phyloP scores from a whole-genome alignment of 2,888 invertebrate species.

The Cryptosula pallasiana region DNA sequence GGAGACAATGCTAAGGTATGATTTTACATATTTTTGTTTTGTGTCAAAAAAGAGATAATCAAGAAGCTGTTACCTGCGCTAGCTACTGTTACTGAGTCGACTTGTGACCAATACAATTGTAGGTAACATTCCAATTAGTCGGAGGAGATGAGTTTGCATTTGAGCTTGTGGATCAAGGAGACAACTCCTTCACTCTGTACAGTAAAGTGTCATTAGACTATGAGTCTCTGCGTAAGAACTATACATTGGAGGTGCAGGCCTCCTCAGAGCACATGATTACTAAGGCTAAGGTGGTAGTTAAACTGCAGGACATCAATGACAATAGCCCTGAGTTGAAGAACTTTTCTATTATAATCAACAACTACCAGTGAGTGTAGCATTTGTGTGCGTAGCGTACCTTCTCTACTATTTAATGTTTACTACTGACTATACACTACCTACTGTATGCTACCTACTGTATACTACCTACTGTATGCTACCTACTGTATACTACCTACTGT shows the following conservation, averaged over 20 bases:
- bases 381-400: too few relatives aligned
- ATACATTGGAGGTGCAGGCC: constrained; percentile 80
- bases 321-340: constrained; percentile 87
- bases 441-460: too few relatives aligned
- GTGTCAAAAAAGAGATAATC: too few relatives aligned
- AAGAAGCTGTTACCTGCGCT: too few relatives aligned
- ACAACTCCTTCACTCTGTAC: constrained; percentile 74
- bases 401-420: too few relatives aligned
- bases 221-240: constrained; percentile 86
- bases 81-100: too few relatives aligned
- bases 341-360: constrained; percentile 88
- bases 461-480: too few relatives aligned
- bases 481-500: too few relatives aligned
- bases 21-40: too few relatives aligned
- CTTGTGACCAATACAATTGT: too few relatives aligned
- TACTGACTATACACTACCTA: too few relatives aligned
- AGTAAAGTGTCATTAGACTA: constrained; percentile 90
- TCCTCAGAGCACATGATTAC: constrained; percentile 83
- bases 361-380: constrained; percentile 56
- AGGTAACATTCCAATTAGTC: constrained; percentile 55
- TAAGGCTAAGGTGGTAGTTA: constrained; percentile 79
- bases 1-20: constrained; percentile 70
- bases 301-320: constrained; percentile 87
- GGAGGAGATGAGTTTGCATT: constrained; percentile 79
- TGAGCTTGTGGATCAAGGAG: constrained; percentile 61